Percentiles rank a stretch among this genome's conserved stretches.
Evolutionary conservation across 1,140 invertebrate genomes (phyloP).

Genomic region (Drosophila funebris): DNA sequence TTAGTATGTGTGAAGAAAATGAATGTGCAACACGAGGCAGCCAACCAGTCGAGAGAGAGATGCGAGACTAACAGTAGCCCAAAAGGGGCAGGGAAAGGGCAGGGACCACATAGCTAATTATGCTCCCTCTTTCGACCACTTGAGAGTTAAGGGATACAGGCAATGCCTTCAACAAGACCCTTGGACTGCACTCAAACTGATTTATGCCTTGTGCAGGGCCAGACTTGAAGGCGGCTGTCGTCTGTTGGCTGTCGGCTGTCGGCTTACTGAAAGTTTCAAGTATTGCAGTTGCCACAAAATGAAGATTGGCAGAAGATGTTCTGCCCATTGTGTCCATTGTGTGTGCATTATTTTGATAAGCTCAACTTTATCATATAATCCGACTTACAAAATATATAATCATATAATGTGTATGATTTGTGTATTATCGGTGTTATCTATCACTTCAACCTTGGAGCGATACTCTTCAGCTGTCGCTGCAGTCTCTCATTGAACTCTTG

Average conservation of each 20-base stretch:
- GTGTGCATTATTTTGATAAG: not conserved
- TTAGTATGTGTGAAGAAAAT: conserved; percentile 80
- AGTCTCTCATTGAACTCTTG: conserved; percentile 34
- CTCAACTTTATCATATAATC: not conserved
- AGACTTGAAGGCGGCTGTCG: conserved; percentile 53
- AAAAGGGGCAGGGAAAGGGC: too few species aligned
- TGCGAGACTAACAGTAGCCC: conserved; percentile 66
- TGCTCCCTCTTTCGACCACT: conserved; percentile 49
- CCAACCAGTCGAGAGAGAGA: conserved; percentile 10
- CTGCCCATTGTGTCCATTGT: not conserved
- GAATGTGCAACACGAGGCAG: conserved; percentile 54
- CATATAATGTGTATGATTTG: conserved; percentile 24
- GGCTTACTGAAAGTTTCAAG: conserved; percentile 64
- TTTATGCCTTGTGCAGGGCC: conserved; percentile 55
- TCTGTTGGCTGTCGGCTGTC: too few species aligned
- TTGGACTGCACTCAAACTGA: conserved; percentile 69
- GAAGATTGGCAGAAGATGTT: not conserved
- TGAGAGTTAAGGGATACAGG: conserved; percentile 26
- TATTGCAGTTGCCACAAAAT: not conserved
- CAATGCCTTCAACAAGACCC: conserved; percentile 64
- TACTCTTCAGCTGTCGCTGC: conserved; percentile 15
- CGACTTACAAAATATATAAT: not conserved
- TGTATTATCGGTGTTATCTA: not conserved
- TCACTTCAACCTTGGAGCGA: conserved; percentile 47
- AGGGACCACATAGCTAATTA: conserved; percentile 48